A percentile compares a stretch with the other conserved stretches of the same genome.
phyloP scores from a whole-genome alignment of 2,888 invertebrate species.

The Stenolophus ochropezus region DNA sequence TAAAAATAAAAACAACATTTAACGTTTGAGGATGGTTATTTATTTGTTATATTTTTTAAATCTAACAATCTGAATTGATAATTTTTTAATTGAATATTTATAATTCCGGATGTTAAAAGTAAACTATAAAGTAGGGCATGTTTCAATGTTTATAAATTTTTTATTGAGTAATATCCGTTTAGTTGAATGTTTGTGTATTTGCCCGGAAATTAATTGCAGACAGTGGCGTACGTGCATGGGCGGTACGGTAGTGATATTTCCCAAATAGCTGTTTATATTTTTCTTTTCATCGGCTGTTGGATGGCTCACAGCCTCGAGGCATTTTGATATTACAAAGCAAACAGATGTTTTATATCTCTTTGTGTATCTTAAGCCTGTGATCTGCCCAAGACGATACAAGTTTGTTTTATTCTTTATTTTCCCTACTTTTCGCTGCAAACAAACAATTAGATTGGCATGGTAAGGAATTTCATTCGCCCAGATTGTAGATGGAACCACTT shows the following conservation, averaged over 20 bases:
- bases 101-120: no score
- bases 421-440: constrained; percentile 15
- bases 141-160: no score
- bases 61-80: no score
- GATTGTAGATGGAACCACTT: background rate
- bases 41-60: no score
- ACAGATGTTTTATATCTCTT: constrained; percentile 52
- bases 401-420: constrained; percentile 43
- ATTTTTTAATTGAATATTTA: no score
- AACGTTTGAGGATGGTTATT: no score
- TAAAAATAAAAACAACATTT: no score
- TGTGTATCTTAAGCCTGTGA: constrained; percentile 51
- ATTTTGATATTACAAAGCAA: constrained; percentile 50
- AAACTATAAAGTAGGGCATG: no score
- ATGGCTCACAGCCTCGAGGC: background rate
- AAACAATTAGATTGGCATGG: constrained; percentile 41
- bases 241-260: background rate
- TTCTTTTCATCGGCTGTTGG: background rate
- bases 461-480: constrained; percentile 5
- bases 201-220: background rate
- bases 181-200: no score
- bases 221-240: background rate
- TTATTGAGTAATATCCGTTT: no score
- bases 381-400: constrained; percentile 33
- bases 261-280: constrained; percentile 25